Base-by-base conservation (phyloP, 2,113 vertebrate genomes). In the Cyprinodon brontotheroides region DNA sequence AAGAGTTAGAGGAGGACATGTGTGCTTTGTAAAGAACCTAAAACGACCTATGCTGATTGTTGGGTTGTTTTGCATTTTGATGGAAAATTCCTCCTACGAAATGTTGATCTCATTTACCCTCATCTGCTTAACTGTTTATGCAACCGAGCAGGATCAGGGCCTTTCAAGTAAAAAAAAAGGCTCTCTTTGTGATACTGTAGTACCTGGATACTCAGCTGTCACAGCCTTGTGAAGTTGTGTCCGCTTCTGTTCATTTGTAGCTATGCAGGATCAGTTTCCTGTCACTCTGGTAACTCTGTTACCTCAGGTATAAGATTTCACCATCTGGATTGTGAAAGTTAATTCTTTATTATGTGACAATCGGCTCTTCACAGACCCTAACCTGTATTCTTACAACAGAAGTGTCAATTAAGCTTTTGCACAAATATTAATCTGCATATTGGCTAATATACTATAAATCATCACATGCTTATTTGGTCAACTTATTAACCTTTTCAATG, bases 291-390 rank as follows among this genome's bases (percentile, higher is more conserved):
- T 89, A 76, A 29, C 29, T 90, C 72, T 41, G 66, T 83, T 89
- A 72, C 66, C 69, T 73, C 39, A 48, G 59, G 89, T 86, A 79
- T 91, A 87, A 79, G 78, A 84, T 89, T 92, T 86, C 89, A 77
- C 76, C 74, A 75, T 80, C 77, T 68, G 79, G 81, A 60, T 53
- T 79, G 75, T 80, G 77, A 74, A 74, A 67, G 73, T 72, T 86
- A 84, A 86, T 85, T 86, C 74, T 59, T 85, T 79, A 86, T 78
- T 57, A 72, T 75, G 14, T 61, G 68, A 81, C 69, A 48, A 78
- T 59, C 3, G 60, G 38, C 78, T 70, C 9, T 79, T 90, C 73
- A 9, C 29, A 29, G 29, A 29, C 1, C 29, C 29, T 29, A 29
- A 29, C 40, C 64, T 53, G 17, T 72, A 57, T 48, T 50, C 45